A percentile compares a stretch with the other conserved stretches of the same genome.
Evolutionary conservation across 2,888 invertebrate genomes (phyloP).

Genomic region (Lasius platythorax): DNA sequence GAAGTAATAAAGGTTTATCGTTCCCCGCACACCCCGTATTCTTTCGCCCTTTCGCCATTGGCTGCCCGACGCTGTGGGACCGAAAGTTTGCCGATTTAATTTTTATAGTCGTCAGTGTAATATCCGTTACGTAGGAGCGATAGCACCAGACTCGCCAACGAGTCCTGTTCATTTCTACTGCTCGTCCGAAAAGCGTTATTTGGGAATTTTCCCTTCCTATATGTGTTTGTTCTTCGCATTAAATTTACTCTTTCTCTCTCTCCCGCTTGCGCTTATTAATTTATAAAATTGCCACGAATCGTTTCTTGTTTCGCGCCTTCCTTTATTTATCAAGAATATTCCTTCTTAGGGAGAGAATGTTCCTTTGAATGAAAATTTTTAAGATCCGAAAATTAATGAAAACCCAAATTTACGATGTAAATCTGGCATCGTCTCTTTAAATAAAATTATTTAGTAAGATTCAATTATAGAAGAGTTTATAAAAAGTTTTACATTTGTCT

Average conservation of each 20-base stretch:
- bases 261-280: constrained; percentile 23
- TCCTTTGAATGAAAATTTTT: not conserved
- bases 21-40: constrained; percentile 61
- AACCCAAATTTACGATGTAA: not conserved
- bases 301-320: not conserved
- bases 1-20: constrained; percentile 77
- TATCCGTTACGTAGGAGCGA: constrained; percentile 66
- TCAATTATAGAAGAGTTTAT: not conserved
- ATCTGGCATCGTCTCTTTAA: not conserved
- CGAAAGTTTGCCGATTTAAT: constrained; percentile 77
- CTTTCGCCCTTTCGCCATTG: constrained; percentile 61
- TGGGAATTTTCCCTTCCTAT: constrained; percentile 26
- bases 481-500: not conserved
- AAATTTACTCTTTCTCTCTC: not conserved
- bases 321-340: not conserved
- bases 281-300: not conserved
- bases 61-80: constrained; percentile 58
- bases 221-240: not conserved
- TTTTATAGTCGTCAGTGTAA: constrained; percentile 74
- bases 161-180: constrained; percentile 60
- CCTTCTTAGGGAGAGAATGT: not conserved
- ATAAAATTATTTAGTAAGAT: not conserved
- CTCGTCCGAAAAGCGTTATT: constrained; percentile 67
- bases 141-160: constrained; percentile 54
- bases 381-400: not conserved